A percentile compares a stretch with the other conserved stretches of the same genome.
phyloP scores from a whole-genome alignment of 2,888 invertebrate genomes.

The Harmothoe impar region DNA sequence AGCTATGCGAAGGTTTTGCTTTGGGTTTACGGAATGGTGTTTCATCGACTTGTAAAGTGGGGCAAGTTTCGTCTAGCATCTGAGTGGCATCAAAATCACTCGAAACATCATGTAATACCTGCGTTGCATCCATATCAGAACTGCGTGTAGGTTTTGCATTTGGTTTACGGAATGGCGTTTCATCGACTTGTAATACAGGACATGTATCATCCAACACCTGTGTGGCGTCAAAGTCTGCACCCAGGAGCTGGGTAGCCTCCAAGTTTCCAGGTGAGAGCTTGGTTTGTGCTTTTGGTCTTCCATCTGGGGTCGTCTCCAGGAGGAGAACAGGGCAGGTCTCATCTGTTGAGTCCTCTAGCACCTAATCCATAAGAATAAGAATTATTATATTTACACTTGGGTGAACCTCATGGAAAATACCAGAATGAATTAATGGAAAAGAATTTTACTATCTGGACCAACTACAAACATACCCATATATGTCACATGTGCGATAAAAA shows the following conservation, averaged over 20 bases:
- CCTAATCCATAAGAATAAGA: too few relatives aligned
- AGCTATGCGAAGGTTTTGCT: too few relatives aligned
- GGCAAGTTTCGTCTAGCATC: constrained; percentile 2
- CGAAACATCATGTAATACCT: not conserved
- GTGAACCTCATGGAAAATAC: too few relatives aligned
- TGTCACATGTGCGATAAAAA: too few relatives aligned
- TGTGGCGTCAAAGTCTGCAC: not conserved
- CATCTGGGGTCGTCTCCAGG: not conserved
- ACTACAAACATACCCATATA: too few relatives aligned
- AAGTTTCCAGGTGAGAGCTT: not conserved
- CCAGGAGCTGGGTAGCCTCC: constrained; percentile 47
- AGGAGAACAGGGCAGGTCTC: not conserved
- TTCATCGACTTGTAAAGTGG: not conserved
- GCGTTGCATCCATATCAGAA: constrained; percentile 20
- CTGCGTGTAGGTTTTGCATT: not conserved
- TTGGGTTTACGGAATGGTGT: not conserved
- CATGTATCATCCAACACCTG: constrained; percentile 31
- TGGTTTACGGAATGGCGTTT: not conserved
- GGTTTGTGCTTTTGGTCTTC: not conserved
- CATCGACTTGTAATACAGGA: not conserved
- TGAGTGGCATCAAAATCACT: not conserved
- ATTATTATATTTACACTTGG: too few relatives aligned
- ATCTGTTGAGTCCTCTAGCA: too few relatives aligned
- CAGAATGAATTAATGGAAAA: too few relatives aligned
- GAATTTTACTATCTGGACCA: too few relatives aligned